Base-by-base conservation (phyloP, 2,113 vertebrate genomes). In the Reinhardtius hippoglossoides region DNA sequence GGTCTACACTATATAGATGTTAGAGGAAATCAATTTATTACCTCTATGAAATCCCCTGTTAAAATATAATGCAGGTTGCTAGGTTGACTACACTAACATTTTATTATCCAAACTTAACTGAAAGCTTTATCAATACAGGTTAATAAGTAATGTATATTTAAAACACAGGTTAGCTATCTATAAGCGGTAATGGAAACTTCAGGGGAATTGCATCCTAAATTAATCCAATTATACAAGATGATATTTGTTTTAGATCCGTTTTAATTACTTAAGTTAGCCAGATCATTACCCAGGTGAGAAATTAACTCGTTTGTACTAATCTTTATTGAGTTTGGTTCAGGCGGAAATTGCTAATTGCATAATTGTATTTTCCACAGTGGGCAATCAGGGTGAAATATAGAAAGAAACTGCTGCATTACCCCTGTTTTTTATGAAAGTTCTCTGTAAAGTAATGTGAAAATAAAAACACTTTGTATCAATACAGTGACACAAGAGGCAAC, bases 211-310 rank as follows among this genome's bases (percentile, higher is more conserved):
- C 31, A 58, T 44, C 46, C 52, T 44, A 5, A 42, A 35, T 27
- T 15, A 40, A 24, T 77, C 67, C 48, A 78, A 37, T 82, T 78
- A 59, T 37, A 67, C 21, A 37, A 42, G 35, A 15, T 46, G 60
- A 62, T 61, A 52, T 66, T 42, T 55, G 4, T 78, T 54, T 40
- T 54, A 13, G 54, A 58, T 73, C 63, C 56, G 42, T 63, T 67
- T 66, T 78, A 78, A 87, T 76, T 74, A 71, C 37, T 56, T 60
- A 14, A 78, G 35, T 5, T 24, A 27, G 18, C 16, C 31, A 37
- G 42, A 20, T 10, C 35, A 61, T 56, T 48, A n/a, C 16, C 24
- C 14, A n/a, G 0, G 26, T 46, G n/a, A 52, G 1, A 71, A 78
- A 35, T 56, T 1, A 79, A 40, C 6, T 35, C 14, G 24, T 31